A percentile compares a stretch with the other conserved stretches of the same genome.
phyloP scores from a whole-genome alignment of 2,888 invertebrate species.

The Monopis laevigella region DNA sequence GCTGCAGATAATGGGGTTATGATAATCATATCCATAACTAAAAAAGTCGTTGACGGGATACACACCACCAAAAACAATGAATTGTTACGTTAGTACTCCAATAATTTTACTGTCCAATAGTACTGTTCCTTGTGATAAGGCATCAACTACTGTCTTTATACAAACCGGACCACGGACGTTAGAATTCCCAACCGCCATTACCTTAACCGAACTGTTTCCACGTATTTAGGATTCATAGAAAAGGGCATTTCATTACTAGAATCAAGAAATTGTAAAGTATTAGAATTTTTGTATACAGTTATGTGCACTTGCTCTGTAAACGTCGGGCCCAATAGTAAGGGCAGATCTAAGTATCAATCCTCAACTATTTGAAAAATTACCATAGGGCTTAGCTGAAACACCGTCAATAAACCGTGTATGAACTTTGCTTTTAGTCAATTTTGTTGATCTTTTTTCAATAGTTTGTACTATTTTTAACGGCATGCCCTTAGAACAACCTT shows the following conservation, averaged over 20 bases:
- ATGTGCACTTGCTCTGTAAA: slow-evolving; percentile 4
- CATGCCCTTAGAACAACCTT: too few relatives aligned
- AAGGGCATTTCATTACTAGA: background rate
- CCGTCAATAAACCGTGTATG: too few relatives aligned
- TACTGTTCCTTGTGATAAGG: too few relatives aligned
- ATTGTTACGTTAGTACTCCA: slow-evolving; percentile 17
- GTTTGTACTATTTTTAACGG: too few relatives aligned
- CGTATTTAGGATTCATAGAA: slow-evolving; percentile 10
- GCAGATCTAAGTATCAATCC: background rate
- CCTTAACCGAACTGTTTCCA: background rate
- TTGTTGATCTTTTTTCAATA: too few relatives aligned
- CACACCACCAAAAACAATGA: slow-evolving; percentile 17
- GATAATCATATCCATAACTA: background rate
- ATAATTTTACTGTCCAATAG: too few relatives aligned
- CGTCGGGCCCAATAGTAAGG: slow-evolving; percentile 2
- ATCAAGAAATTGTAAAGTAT: slow-evolving; percentile 8
- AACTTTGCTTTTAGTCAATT: too few relatives aligned
- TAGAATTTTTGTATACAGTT: slow-evolving; percentile 16
- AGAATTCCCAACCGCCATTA: slow-evolving; percentile 7
- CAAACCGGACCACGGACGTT: slow-evolving; percentile 1
- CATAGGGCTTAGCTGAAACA: too few relatives aligned
- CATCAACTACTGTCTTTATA: slow-evolving; percentile 15
- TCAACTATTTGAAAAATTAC: background rate
- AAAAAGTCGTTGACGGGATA: background rate
- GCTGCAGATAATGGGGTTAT: slow-evolving; percentile 7